phyloP scores from a whole-genome alignment of 2,113 vertebrate species.

The Australoheros scitulus region DNA sequence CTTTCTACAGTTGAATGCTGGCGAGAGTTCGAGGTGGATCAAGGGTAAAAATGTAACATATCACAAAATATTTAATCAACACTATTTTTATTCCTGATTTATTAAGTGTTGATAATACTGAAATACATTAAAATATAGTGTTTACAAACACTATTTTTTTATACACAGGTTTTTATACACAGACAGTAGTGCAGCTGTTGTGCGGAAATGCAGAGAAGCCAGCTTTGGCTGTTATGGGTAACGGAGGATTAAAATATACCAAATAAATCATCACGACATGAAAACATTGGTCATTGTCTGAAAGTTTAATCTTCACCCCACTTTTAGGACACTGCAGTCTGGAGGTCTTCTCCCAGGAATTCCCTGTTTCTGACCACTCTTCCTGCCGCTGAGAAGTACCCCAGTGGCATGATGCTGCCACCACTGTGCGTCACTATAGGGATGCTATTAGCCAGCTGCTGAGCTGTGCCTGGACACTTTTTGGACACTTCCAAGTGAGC shows the following conservation, averaged over 20 bases:
- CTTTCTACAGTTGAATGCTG: neutral
- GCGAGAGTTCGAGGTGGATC: neutral
- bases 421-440: neutral
- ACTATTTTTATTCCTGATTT: neutral
- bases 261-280: too few relatives aligned
- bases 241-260: neutral
- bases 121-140: neutral
- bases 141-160: too few relatives aligned
- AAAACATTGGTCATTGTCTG: too few relatives aligned
- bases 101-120: neutral
- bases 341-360: too few relatives aligned
- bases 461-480: neutral
- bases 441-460: neutral
- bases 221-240: neutral
- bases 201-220: neutral
- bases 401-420: too few relatives aligned
- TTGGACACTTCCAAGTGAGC: neutral
- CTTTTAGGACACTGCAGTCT: too few relatives aligned
- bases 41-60: neutral
- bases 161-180: neutral
- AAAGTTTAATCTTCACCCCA: too few relatives aligned
- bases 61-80: neutral
- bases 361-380: too few relatives aligned
- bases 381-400: too few relatives aligned
- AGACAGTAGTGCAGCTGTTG: neutral